Evolutionary conservation across 1,140 invertebrate species (phyloP), one percentile per base, ranked within the genome.

Genomic region (Papilio dardanus): DNA sequence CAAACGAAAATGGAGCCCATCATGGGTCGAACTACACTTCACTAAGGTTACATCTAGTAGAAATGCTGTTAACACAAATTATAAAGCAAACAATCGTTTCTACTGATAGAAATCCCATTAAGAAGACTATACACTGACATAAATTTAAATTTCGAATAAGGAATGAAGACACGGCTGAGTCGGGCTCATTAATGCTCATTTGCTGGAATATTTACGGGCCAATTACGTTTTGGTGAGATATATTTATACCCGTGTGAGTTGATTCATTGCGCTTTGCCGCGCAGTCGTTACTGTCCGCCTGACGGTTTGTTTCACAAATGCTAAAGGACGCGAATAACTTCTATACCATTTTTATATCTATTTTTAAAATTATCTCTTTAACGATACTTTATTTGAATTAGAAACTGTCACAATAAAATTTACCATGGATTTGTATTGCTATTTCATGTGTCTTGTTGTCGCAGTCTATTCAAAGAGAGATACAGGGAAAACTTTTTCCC

Each of bases 191-290:
- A 73, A 73, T 73, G 71, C 71, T 73, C 71, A 73, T 73, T 73
- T 73, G 71, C 71, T 7, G 71, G 71, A 30, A 73, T 73, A 73
- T 73, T 73, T 73, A 73, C 71, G 71, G 71, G 71, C 71, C 71
- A 73, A 73, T 73, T 73, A 73, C 71, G 46, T 73, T 73, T 73
- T 54, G 71, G 71, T 73, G 71, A 42, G 46, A 46, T 73, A 73
- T 73, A 73, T 73, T 73, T 73, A 73, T 58, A 73, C 71, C 35
- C 31, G 71, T 12, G 71, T 21, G 31, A 46, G 42, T 73, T 73
- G 71, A 73, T 73, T 73, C 71, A 73, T 73, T 73, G 71, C 71
- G 69, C 69, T 54, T 71, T 71, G 46, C 24, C 7, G 68, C 28
- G 14, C 33, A 30, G 46, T 73, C 71, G 46, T 50, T 73, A 71